Conservation (phyloP, 2,888 invertebrate genomes). For the Habrosyne pyritoides region DNA sequence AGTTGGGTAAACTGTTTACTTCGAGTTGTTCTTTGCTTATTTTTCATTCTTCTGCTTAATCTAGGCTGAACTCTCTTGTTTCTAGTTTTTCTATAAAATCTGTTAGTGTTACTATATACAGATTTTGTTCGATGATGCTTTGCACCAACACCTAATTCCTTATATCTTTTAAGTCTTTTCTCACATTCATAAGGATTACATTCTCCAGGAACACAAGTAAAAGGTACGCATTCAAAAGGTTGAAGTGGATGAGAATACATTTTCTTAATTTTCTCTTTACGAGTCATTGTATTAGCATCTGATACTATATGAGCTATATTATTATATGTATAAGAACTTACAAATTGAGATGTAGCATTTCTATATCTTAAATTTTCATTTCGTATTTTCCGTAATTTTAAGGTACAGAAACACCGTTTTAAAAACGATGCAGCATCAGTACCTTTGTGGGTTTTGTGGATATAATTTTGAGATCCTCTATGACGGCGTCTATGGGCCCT, state of each 20-base stretch:
- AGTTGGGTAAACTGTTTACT: too few relatives aligned
- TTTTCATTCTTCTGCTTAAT: background rate
- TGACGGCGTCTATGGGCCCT: background rate
- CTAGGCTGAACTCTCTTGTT: background rate
- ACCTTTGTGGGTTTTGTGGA: background rate
- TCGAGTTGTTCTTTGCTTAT: background rate
- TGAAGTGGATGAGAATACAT: slow-evolving; percentile 13
- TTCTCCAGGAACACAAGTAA: slow-evolving; percentile 35
- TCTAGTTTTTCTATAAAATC: background rate
- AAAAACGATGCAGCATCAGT: background rate
- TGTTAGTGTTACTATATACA: background rate
- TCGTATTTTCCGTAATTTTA: slow-evolving; percentile 8
- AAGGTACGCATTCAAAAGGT: slow-evolving; percentile 43
- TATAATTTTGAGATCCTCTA: background rate
- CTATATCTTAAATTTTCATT: slow-evolving; percentile 1
- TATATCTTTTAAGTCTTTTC: slow-evolving; percentile 17
- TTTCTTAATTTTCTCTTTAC: background rate
- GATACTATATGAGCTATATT: background rate
- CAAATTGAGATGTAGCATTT: background rate
- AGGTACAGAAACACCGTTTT: slow-evolving; percentile 17
- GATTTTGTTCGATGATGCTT: background rate
- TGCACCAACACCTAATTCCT: background rate
- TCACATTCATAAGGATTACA: slow-evolving; percentile 41
- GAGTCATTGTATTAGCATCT: background rate
- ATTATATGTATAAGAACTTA: background rate